Percentiles rank a stretch among this genome's conserved stretches.
These are phyloP conservation scores for Manacus vitellinus DNA, from an alignment of 2,113 vertebrate genomes.

Conservation along the genomic window DNA sequence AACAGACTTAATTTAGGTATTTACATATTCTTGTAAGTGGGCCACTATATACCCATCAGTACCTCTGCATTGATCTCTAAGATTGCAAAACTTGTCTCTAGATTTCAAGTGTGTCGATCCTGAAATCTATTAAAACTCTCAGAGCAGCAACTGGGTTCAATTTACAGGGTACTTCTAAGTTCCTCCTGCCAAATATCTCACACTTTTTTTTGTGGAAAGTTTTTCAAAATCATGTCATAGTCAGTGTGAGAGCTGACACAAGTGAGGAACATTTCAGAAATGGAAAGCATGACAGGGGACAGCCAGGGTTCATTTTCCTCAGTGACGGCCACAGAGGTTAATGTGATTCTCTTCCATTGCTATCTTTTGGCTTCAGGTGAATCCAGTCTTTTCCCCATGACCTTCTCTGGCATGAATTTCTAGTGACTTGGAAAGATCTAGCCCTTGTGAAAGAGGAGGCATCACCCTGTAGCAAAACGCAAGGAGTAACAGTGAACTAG, in stretches of 20 bases:
- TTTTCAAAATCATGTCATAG: background rate
- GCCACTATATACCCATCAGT: background rate
- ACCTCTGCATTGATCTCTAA: background rate
- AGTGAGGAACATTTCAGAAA: background rate
- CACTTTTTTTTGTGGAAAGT: background rate
- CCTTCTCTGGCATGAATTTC: background rate
- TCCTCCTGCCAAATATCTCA: background rate
- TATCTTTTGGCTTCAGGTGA: background rate
- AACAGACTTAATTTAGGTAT: background rate
- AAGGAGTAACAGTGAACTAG: background rate
- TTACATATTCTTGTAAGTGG: background rate
- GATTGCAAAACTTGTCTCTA: background rate
- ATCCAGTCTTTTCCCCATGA: background rate
- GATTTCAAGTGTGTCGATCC: background rate
- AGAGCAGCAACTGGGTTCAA: background rate
- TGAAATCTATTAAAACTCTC: background rate
- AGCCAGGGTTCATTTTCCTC: background rate
- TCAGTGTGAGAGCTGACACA: background rate
- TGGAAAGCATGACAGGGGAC: rapidly evolving
- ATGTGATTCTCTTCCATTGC: background rate
- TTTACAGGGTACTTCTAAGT: background rate
- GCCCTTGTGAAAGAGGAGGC: background rate
- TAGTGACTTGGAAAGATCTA: background rate
- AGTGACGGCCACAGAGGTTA: background rate
- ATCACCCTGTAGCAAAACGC: background rate